phyloP scores from a whole-genome alignment of 2,113 vertebrate species.

The Passer domesticus region DNA sequence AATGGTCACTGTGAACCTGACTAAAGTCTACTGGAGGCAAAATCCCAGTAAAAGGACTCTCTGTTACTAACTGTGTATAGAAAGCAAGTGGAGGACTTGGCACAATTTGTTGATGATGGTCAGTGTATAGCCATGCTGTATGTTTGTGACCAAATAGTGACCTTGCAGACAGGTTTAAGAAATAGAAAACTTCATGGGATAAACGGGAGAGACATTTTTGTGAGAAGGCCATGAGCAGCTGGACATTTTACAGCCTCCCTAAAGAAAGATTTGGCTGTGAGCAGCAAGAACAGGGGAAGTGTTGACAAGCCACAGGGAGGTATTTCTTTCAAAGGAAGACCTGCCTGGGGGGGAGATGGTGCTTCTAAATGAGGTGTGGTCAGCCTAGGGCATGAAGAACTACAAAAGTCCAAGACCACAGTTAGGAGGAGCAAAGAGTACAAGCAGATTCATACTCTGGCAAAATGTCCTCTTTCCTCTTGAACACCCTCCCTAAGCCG shows the following conservation, averaged over 20 bases:
- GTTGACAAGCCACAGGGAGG: fast-evolving
- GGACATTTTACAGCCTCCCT: neutral
- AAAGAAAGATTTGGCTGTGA: neutral
- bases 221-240: neutral
- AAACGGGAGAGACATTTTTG: neutral
- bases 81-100: neutral
- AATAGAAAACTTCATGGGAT: neutral
- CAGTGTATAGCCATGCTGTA: neutral
- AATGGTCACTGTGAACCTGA: neutral
- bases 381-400: neutral
- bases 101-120: neutral
- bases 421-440: neutral
- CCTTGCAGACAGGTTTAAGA: neutral
- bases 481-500: neutral
- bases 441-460: fast-evolving
- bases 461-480: neutral
- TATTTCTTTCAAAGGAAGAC: neutral
- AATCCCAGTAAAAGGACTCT: neutral
- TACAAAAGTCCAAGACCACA: neutral
- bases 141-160: neutral
- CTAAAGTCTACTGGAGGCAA: fast-evolving
- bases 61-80: neutral
- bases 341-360: fast-evolving
- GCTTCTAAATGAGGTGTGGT: neutral
- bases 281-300: neutral